Base-by-base conservation (phyloP, 2,888 invertebrate genomes). In the Halictus ligatus region DNA sequence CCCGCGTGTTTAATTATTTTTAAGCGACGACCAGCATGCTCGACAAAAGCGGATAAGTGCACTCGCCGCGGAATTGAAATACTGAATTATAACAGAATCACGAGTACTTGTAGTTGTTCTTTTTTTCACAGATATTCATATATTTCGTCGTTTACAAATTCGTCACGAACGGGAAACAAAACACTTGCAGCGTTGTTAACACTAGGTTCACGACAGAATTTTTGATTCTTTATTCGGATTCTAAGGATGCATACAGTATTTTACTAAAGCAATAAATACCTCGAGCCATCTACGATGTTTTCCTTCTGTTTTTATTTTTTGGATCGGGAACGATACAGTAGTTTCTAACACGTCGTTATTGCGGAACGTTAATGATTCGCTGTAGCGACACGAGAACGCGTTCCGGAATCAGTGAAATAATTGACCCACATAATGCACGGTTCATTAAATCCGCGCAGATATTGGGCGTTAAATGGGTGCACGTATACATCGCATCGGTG, bases 381-480 rank as follows among this genome's bases (percentile, higher is more conserved):
- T 64, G 64, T 54, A 73, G 75, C 81, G 71, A 50, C 72, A 15
- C 72, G 58, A 75, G 35, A 72, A 73, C 78, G 43, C 75, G 82
- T 60, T 13, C 25, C 76, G 29, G 54, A 60, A 84, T 84, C 58
- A 25, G 25, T 12, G 54, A 75, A 84, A 84, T 78, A 80, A 85
- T 75, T 67, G 73, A 48, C 40, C 74, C 46, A 43, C 48, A 58
- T 75, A 75, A 50, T 58, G 60, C 6, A 40, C 78, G 8, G 35
- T 71, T 80, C 60, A 84, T 85, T 80, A 80, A 80, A 78, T 80
- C 71, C 48, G 67, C 0, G 67, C 25, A 67, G 54, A 77, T 77
- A 85, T 85, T 69, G 80, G 80, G 75, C 71, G 60, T 84, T 75
- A 77, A 85, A 83, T 48, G 67, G 64, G 40, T 48, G n/a, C 72